Conservation (phyloP, 2,113 vertebrate genomes). For the Castor canadensis region DNA sequence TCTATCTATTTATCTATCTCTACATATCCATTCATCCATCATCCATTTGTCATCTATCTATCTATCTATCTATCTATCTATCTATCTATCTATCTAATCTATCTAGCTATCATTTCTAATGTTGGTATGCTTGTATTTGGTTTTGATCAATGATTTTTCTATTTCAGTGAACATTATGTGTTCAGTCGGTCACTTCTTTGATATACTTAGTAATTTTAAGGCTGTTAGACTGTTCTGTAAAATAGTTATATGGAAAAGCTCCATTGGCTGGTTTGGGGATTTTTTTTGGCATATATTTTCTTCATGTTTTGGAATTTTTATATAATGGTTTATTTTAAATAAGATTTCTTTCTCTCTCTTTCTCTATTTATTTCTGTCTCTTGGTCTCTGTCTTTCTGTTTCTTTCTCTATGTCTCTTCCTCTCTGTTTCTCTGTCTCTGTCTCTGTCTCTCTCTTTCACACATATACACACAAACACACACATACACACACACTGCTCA, state of each 20-base stretch:
- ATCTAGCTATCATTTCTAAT: neutral
- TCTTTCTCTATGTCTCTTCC: too few species aligned
- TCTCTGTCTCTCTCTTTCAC: neutral
- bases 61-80: too few species aligned
- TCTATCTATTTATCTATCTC: too few species aligned
- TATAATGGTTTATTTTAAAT: neutral
- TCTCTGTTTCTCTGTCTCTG: neutral
- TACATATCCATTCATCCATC: too few species aligned
- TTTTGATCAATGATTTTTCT: neutral
- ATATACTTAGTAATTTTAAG: neutral
- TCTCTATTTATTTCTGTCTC: neutral
- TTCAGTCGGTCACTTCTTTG: neutral
- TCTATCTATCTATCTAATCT: neutral
- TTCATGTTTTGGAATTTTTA: neutral
- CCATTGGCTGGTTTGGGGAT: neutral
- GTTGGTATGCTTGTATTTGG: neutral
- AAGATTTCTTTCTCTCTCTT: neutral
- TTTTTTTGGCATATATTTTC: neutral
- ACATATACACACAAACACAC: neutral
- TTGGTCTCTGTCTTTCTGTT: neutral
- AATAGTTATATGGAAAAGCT: neutral
- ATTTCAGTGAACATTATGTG: neutral
- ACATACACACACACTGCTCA: neutral
- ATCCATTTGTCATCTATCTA: too few species aligned
- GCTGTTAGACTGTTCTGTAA: neutral